Evolutionary conservation across 2,797 vertebrate species (phyloP).

Genomic region (Scleropages formosus): DNA sequence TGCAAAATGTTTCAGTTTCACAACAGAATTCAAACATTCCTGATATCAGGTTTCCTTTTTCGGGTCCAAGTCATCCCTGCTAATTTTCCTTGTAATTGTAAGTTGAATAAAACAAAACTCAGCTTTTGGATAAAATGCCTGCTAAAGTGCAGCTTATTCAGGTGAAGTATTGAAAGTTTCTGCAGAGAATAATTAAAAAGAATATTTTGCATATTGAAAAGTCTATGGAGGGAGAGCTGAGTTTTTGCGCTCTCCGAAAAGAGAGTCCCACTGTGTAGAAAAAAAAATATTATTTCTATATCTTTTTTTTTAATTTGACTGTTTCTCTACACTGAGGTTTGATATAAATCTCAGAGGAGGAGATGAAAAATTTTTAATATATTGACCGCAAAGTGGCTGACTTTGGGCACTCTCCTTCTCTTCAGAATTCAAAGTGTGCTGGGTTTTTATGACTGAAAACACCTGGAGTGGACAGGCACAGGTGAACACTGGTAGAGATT

Average conservation of each 20-base stretch:
- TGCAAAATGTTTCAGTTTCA: no score
- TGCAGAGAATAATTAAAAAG: constrained; percentile 2
- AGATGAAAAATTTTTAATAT: constrained; percentile 55
- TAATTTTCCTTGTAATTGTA: constrained; percentile 6
- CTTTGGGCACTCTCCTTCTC: constrained; percentile 48
- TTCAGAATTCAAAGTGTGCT: constrained; percentile 26
- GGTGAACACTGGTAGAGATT: no score
- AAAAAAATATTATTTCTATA: constrained; percentile 46
- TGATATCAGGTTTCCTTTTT: no score
- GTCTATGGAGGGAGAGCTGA: not conserved
- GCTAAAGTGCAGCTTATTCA: not conserved
- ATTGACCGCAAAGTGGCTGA: constrained; percentile 53
- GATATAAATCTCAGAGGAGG: constrained; percentile 55
- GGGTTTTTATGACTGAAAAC: constrained; percentile 17
- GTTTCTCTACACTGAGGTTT: constrained; percentile 52
- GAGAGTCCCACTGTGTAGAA: no score
- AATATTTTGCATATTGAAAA: not conserved
- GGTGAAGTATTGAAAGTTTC: no score
- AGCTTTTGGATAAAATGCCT: not conserved
- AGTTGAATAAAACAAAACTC: constrained; percentile 22
- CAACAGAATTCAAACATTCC: not conserved
- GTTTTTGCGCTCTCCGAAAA: no score
- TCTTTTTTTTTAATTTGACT: constrained; percentile 52
- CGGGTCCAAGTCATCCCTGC: not conserved
- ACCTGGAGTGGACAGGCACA: no score